A percentile compares a stretch with the other conserved stretches of the same genome.
Evolutionary conservation across 2,797 vertebrate genomes (phyloP).

Genomic region (Acanthiza pusilla): DNA sequence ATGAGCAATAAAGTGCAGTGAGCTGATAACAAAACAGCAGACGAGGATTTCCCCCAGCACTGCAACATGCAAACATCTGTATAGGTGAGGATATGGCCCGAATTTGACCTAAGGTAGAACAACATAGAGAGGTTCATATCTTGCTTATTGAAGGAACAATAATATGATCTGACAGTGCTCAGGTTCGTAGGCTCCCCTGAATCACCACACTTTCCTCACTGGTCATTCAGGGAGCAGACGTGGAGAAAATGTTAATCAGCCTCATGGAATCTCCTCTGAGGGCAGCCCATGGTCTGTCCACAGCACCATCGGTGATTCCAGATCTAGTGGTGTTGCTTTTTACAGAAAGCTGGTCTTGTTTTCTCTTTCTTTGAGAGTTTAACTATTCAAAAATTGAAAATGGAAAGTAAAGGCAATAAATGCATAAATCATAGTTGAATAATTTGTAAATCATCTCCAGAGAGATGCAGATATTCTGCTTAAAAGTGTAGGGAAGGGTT

Average conservation of each 20-base stretch:
- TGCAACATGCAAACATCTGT: background rate
- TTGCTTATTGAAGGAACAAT: background rate
- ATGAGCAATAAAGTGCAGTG: background rate
- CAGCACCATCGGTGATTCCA: background rate
- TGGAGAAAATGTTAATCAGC: background rate
- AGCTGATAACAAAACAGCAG: background rate
- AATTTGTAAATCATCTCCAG: background rate
- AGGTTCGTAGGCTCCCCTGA: background rate
- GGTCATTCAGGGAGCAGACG: background rate
- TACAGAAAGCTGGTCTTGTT: background rate
- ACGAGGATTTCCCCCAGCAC: background rate
- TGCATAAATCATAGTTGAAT: background rate
- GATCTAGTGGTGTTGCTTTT: background rate
- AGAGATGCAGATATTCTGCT: background rate
- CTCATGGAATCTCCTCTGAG: background rate
- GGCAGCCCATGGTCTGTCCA: background rate
- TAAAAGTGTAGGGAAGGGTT: fast-evolving
- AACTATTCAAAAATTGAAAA: background rate
- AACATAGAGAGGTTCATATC: background rate
- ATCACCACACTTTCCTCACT: background rate
- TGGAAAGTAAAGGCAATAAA: background rate
- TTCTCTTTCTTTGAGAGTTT: background rate
- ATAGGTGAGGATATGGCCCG: background rate
- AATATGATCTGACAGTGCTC: background rate
- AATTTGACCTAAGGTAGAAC: background rate